Base-by-base conservation (phyloP, 1,140 invertebrate genomes). In the Cydia pomonella region DNA sequence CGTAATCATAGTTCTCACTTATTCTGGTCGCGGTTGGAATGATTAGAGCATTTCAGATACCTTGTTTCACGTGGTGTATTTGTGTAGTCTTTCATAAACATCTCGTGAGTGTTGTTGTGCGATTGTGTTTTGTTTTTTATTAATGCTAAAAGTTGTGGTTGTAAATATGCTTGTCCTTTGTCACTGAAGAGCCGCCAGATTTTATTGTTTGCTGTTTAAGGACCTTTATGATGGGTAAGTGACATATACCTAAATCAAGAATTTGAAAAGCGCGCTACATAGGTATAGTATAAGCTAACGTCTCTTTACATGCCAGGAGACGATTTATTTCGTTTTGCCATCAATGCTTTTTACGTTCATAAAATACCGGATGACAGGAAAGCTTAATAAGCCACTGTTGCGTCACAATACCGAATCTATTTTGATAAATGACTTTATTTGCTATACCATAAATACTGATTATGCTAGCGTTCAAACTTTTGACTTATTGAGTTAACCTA, bases 71-170 rank as follows among this genome's bases (percentile, higher is more conserved):
- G 53, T 59, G 53, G 53, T 50, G 53, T 21, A 10, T 10, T 41
- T 41, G 41, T 59, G 27, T 33, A 69, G 64, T 69, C 29, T 69
- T 41, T 69, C n/a, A 33, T 69, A 38, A 69, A 69, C 64, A 41
- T 33, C 64, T 41, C 64, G 64, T 33, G 33, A 69, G 64, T 38
- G 64, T 38, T 69, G 64, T 69, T 41, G 64, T 69, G 64, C 29
- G 53, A 23, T 59, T 7, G 53, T 59, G 7, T 59, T 59, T 59
- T 59, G 18, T 59, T 59, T 47, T 12, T 16, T 18, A 50, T 18
- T 13, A 18, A 18, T 59, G 21, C n/a, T 10, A 59, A 21, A 10
- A 10, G 6, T 23, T 21, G 9, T 23, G 21, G 18, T 59, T 59
- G 18, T 50, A 50, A 59, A 23, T 59, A 59, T 59, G 9, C 3